phyloP scores from a whole-genome alignment of 1,140 invertebrate genomes.

The Hermatobates lingyangjiaoensis region DNA sequence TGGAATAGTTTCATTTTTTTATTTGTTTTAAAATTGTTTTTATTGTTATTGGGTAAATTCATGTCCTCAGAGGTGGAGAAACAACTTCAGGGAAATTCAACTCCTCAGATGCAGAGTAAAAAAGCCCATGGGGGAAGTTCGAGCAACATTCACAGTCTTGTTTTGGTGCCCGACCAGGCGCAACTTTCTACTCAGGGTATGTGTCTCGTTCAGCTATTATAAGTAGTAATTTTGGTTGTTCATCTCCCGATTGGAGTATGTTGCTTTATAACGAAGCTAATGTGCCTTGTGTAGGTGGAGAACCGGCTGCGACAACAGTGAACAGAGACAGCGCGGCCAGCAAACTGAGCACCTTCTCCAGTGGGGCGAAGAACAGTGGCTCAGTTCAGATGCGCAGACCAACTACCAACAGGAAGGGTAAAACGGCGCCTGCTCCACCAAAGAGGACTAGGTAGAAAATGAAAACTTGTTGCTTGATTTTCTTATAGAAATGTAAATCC shows the following conservation, averaged over 20 bases:
- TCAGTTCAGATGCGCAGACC: constrained; percentile 66
- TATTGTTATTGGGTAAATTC: no score
- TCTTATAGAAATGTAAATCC: no score
- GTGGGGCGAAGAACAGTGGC: constrained; percentile 29
- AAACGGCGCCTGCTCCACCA: constrained; percentile 83
- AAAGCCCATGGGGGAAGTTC: constrained; percentile 38
- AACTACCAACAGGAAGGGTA: constrained; percentile 63
- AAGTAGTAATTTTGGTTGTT: no score
- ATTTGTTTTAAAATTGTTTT: not conserved
- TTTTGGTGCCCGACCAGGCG: constrained; percentile 13
- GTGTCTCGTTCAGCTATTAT: no score
- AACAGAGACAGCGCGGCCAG: constrained; percentile 18
- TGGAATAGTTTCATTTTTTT: constrained; percentile 5
- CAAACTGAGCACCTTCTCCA: constrained; percentile 42
- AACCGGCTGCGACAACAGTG: no score
- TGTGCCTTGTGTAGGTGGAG: no score
- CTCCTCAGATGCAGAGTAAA: constrained; percentile 46
- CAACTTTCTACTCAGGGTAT: no score
- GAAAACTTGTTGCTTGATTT: no score
- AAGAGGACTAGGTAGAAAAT: constrained; percentile 66
- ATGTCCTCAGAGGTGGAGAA: constrained; percentile 62
- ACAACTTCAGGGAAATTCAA: constrained; percentile 49
- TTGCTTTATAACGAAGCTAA: no score
- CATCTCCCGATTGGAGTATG: no score
- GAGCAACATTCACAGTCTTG: constrained; percentile 39